Conservation (phyloP, 2,888 invertebrate genomes). For the Lasioglossum malachurum region DNA sequence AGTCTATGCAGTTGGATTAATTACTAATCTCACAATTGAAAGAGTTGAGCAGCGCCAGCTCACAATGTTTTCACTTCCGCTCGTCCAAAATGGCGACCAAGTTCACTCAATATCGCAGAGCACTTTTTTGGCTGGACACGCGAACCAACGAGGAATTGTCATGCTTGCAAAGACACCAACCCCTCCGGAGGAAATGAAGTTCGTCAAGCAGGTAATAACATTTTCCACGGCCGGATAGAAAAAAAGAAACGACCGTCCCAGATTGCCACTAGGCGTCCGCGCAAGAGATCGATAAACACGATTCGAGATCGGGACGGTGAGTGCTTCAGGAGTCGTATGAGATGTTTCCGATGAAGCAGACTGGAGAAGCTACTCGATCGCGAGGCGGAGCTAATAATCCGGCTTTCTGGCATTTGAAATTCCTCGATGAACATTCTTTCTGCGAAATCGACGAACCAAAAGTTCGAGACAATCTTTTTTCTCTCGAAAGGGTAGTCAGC, state of each 20-base stretch:
- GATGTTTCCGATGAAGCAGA: constrained; percentile 14
- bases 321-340: neutral
- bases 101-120: neutral
- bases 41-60: neutral
- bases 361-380: constrained; percentile 14
- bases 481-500: neutral
- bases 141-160: neutral
- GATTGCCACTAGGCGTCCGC: constrained; percentile 10
- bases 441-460: too few relatives aligned
- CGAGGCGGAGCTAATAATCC: neutral
- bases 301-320: constrained; percentile 17
- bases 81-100: constrained; percentile 33
- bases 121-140: neutral
- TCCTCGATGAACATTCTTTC: neutral
- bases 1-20: neutral
- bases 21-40: neutral
- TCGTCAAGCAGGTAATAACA: neutral
- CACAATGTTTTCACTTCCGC: constrained; percentile 22
- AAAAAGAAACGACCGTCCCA: neutral
- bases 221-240: constrained; percentile 1
- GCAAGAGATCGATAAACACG: constrained; percentile 16
- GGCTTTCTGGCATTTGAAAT: neutral
- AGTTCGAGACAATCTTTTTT: constrained; percentile 7
- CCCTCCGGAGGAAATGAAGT: neutral
- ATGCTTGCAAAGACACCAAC: neutral